Conservation (phyloP, 2,888 invertebrate genomes). For the Troides aeacus region DNA sequence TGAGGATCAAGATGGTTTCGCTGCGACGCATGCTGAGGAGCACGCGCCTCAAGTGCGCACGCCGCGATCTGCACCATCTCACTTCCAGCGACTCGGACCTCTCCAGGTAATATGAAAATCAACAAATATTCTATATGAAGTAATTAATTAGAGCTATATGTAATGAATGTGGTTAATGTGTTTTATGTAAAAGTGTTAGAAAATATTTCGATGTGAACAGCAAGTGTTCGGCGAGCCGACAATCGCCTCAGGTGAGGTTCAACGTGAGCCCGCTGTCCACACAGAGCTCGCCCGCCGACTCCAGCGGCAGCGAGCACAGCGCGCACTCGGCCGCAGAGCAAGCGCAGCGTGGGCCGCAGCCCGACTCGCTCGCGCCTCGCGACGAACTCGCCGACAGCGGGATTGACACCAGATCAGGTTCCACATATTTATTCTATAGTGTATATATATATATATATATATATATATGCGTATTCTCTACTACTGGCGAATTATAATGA, state of each 20-base stretch:
- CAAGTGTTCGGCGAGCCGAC: conserved; percentile 47
- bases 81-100: conserved; percentile 44
- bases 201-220: conserved; percentile 36
- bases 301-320: conserved; percentile 57
- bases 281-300: conserved; percentile 45
- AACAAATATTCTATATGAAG: not conserved
- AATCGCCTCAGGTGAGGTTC: conserved; percentile 57
- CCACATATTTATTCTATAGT: not conserved
- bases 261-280: conserved; percentile 41
- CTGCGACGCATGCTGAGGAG: conserved; percentile 83
- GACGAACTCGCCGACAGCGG: conserved; percentile 30
- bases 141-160: not conserved
- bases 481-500: too few relatives aligned
- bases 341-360: not conserved
- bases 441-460: too few relatives aligned
- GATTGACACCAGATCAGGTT: conserved; percentile 26
- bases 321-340: conserved; percentile 11
- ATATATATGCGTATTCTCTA: too few relatives aligned
- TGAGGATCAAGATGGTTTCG: conserved; percentile 88
- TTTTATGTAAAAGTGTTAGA: too few relatives aligned
- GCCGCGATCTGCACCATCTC: conserved; percentile 36
- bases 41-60: conserved; percentile 47
- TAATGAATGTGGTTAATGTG: not conserved
- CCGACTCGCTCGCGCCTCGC: not conserved
- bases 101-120: conserved; percentile 41